phyloP scores from a whole-genome alignment of 2,113 vertebrate genomes.

The Aptenodytes patagonicus region DNA sequence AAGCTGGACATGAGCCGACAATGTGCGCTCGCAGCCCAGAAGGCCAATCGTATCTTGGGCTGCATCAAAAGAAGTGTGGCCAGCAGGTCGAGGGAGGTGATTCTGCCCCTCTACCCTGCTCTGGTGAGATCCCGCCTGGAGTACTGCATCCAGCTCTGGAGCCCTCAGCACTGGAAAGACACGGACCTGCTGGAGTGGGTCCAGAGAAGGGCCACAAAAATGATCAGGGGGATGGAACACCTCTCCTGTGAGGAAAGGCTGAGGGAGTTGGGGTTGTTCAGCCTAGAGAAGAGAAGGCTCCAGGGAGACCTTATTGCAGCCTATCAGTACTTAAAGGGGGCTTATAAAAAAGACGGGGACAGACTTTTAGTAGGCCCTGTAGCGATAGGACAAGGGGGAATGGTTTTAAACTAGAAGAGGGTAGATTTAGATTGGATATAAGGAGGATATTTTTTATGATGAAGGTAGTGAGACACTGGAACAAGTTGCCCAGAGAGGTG shows the following conservation, averaged over 20 bases:
- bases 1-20: neutral
- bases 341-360: neutral
- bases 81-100: neutral
- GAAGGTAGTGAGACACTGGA: neutral
- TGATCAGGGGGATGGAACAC: no score
- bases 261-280: no score
- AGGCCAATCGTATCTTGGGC: neutral
- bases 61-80: neutral
- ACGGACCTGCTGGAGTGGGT: no score
- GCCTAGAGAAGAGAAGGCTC: neutral
- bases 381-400: neutral
- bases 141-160: neutral
- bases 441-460: neutral
- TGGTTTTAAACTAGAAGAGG: neutral
- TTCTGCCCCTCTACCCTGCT: neutral
- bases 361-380: neutral
- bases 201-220: no score
- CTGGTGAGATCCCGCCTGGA: neutral
- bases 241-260: no score
- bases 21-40: neutral
- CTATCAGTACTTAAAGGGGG: neutral
- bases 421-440: neutral
- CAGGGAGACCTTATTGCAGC: neutral
- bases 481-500: neutral
- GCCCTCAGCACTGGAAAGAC: neutral